Evolutionary conservation across 2,113 vertebrate genomes (phyloP).

Genomic region (Hippolais icterina): DNA sequence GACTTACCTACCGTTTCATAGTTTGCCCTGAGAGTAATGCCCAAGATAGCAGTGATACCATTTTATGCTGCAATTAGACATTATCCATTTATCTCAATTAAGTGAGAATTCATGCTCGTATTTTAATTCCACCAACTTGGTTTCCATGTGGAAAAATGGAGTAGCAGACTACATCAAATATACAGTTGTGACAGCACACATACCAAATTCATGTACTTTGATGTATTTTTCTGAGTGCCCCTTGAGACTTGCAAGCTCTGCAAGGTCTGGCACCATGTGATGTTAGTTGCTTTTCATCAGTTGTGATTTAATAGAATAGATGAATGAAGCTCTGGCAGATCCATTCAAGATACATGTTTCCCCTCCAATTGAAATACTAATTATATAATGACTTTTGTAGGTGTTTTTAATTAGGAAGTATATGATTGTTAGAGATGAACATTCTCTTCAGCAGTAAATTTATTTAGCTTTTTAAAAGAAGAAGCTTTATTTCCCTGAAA

Average conservation of each 20-base stretch:
- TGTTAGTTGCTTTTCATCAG: neutral
- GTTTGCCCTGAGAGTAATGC: neutral
- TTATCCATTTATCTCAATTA: neutral
- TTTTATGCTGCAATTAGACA: neutral
- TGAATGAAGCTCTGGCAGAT: neutral
- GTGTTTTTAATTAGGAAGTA: neutral
- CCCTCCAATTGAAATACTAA: neutral
- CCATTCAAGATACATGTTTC: accelerated
- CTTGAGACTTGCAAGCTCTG: neutral
- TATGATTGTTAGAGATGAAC: neutral
- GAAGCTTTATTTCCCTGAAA: neutral
- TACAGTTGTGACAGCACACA: neutral
- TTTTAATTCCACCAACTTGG: neutral
- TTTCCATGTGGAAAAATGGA: neutral
- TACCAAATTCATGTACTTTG: neutral
- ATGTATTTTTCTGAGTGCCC: neutral
- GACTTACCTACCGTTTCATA: neutral
- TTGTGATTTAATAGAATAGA: neutral
- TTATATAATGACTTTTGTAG: neutral
- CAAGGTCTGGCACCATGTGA: neutral
- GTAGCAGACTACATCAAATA: neutral
- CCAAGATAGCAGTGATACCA: accelerated
- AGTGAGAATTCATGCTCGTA: neutral
- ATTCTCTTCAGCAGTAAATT: neutral
- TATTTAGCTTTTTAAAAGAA: neutral